Evolutionary conservation across 2,888 invertebrate genomes (phyloP).

Genomic region (Halocaridina rubra): DNA sequence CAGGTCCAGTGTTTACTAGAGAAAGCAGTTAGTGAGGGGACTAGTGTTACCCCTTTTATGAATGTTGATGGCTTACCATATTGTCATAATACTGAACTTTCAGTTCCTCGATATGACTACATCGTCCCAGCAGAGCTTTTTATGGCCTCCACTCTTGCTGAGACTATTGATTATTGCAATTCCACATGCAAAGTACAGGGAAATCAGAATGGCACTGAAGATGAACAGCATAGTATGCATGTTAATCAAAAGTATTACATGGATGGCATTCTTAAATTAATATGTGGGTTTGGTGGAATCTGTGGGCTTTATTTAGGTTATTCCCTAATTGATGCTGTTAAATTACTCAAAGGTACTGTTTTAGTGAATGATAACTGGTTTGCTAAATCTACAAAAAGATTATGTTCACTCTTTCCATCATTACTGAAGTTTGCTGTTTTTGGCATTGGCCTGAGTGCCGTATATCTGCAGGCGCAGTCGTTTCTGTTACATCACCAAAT

Average conservation of each 20-base stretch:
- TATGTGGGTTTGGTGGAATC: slow-evolving; percentile 24
- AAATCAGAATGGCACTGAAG: not conserved
- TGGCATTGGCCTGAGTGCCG: not conserved
- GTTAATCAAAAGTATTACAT: too few relatives aligned
- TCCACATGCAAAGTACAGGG: not conserved
- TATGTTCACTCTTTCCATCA: not conserved
- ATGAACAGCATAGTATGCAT: too few relatives aligned
- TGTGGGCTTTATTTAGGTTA: slow-evolving; percentile 23
- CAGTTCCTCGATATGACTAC: not conserved
- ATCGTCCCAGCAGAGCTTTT: not conserved
- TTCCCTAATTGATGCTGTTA: not conserved
- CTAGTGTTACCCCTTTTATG: slow-evolving; percentile 78
- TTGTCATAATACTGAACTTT: not conserved
- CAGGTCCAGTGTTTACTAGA: slow-evolving; percentile 79
- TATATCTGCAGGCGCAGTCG: not conserved
- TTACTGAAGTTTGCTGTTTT: not conserved
- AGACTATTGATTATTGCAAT: not conserved
- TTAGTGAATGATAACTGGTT: not conserved
- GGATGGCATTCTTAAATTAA: too few relatives aligned
- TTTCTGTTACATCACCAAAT: slow-evolving; percentile 18
- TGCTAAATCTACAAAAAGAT: not conserved
- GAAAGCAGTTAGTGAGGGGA: slow-evolving; percentile 80
- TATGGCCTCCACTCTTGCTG: not conserved
- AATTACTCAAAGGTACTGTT: not conserved
- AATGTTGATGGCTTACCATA: not conserved